Evolutionary conservation across 2,888 invertebrate species (phyloP), one percentile per base, ranked within the genome.

Genomic region (Patella ulyssiponensis): DNA sequence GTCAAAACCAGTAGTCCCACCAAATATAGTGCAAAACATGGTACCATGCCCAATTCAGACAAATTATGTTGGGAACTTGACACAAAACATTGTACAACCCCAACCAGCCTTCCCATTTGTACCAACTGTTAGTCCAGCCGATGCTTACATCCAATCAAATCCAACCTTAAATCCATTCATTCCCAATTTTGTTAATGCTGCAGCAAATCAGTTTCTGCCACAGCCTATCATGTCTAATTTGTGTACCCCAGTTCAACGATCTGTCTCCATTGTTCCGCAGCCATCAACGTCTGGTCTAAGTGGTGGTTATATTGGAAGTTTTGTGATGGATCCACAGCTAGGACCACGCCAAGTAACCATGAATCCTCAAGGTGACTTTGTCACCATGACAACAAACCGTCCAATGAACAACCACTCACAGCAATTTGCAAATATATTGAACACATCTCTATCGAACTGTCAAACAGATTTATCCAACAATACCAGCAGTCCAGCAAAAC

Each of bases 41-140:
- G 15, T 17, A 7, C 12, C 4, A 72, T 71, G 70, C 51, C 14
- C 69, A 56, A 44, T 7, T 75, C 78, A 51, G 52, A 70, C 33
- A 15, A 71, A 44, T 51, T 3, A 56, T n/a, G 44, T 75, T 77
- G 58, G 74, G 51, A 20, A 54, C 69, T 17, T 51, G 73, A 52
- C 53, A 7, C 11, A 56, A 27, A 73, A 73, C 23, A 73, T 20
- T 51, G 27, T 11, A 11, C 73, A 52, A 9, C 53, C 44, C 44
- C 44, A 44, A 44, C 9, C 44, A 9, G 44, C 44, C 44, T 44
- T 44, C 44, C 44, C 44, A 0, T 44, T 64, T 64, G 64, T 64
- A 20, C 58, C 58, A 14, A 58, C 20, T 17, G 17, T 58, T 58
- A 20, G 9, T 58, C n/a, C 58, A 58, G 58, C 23, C 23, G 17